Evolutionary conservation across 2,113 vertebrate genomes (phyloP).

Genomic region (Romanogobio albipinnatus): DNA sequence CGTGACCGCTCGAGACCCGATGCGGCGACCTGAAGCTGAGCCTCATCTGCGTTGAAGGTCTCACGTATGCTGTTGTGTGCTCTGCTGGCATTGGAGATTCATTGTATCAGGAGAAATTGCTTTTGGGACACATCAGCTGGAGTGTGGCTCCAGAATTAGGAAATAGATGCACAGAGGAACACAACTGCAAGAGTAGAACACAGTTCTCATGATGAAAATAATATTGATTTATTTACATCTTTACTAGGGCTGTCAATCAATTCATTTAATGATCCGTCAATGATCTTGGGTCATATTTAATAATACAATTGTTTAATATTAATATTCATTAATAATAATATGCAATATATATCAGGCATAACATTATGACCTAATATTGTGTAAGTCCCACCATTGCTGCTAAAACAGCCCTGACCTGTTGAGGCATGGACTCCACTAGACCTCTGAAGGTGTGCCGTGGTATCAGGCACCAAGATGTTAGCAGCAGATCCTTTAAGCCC

Average conservation of each 20-base stretch:
- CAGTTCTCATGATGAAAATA: conserved; percentile 20
- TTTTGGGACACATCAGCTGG: conserved; percentile 50
- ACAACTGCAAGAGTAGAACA: conserved; percentile 21
- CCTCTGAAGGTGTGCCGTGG: too few relatives aligned
- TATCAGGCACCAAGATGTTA: too few relatives aligned
- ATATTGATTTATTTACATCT: background rate
- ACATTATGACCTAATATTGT: too few relatives aligned
- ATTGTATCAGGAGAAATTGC: conserved; percentile 55
- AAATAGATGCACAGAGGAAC: conserved; percentile 34
- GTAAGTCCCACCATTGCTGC: too few relatives aligned
- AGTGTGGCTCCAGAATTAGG: conserved; percentile 23
- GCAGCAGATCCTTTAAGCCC: too few relatives aligned
- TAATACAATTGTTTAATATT: too few relatives aligned
- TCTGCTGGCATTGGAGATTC: conserved; percentile 42
- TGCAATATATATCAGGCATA: too few relatives aligned
- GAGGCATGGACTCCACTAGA: too few relatives aligned
- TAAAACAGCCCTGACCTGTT: too few relatives aligned
- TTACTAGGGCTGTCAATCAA: background rate
- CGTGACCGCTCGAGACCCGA: background rate
- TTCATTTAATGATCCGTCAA: background rate
- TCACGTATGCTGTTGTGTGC: conserved; percentile 45
- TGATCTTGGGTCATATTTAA: too few relatives aligned
- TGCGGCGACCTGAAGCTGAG: conserved; percentile 24
- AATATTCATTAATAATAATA: too few relatives aligned
- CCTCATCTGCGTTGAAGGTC: conserved; percentile 47